Conservation (phyloP, 2,113 vertebrate species). For the Indicator indicator region DNA sequence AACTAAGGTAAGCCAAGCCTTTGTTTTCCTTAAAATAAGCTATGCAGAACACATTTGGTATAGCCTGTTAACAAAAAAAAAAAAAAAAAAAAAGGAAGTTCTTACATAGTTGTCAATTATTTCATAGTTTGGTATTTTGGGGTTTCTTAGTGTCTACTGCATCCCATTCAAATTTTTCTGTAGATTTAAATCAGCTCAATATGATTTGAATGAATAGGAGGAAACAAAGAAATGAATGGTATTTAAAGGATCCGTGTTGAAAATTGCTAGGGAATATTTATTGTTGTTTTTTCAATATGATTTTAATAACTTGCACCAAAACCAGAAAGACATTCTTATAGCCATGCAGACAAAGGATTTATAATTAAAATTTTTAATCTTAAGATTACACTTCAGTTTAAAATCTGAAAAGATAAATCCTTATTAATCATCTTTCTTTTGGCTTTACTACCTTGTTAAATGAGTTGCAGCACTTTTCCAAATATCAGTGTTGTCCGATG, state of each 20-base stretch:
- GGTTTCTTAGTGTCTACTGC: background rate
- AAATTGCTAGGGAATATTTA: background rate
- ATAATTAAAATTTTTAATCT: background rate
- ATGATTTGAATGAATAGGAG: background rate
- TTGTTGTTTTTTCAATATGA: background rate
- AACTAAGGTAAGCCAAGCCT: background rate
- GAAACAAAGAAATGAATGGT: background rate
- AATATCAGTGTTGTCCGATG: fast-evolving
- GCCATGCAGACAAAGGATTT: background rate
- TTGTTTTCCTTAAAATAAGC: background rate
- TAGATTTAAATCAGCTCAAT: slow-evolving; percentile 13
- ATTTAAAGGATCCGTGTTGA: background rate
- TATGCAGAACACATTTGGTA: background rate
- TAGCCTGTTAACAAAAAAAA: background rate
- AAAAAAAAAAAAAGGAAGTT: background rate
- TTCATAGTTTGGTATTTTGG: background rate
- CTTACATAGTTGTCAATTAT: background rate
- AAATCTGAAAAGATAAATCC: background rate
- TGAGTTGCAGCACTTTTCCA: background rate
- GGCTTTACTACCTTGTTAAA: background rate
- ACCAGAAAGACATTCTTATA: background rate
- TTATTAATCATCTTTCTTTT: background rate
- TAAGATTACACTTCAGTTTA: background rate
- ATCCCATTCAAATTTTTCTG: background rate
- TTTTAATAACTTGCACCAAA: background rate